These are phyloP conservation scores for Leptonema lineaticorne DNA, from an alignment of 1,140 invertebrate species.

Conservation along the genomic window DNA sequence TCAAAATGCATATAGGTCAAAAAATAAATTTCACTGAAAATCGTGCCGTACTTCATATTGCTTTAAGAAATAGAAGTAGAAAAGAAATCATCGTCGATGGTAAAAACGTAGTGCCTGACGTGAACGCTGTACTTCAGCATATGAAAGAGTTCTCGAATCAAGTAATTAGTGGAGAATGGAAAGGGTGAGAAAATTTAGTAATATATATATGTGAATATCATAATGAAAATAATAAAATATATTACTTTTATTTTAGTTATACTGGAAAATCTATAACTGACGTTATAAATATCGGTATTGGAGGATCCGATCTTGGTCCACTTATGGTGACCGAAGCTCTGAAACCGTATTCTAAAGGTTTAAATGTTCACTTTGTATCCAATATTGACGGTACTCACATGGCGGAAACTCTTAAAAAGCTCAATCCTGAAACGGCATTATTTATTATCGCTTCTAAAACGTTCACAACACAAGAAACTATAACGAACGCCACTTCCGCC, in stretches of 20 bases:
- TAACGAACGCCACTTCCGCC: conserved; percentile 97
- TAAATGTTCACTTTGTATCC: conserved; percentile 95
- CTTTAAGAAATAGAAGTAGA: conserved; percentile 85
- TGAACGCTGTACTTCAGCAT: conserved; percentile 88
- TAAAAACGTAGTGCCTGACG: conserved; percentile 91
- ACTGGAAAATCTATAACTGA: conserved; percentile 95
- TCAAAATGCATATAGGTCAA: conserved; percentile 71
- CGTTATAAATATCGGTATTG: conserved; percentile 99
- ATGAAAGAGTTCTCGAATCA: conserved; percentile 92
- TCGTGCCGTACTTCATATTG: conserved; percentile 92
- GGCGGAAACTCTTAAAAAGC: conserved; percentile 87
- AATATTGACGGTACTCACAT: conserved; percentile 99
- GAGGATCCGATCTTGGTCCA: conserved; percentile 97
- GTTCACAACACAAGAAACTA: conserved; percentile 99
- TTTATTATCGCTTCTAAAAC: conserved; percentile 99
- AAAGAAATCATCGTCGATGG: conserved; percentile 81
- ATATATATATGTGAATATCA: too few species aligned
- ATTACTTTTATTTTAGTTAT: conserved; percentile 61
- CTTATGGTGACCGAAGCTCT: conserved; percentile 99
- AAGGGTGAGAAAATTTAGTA: conserved; percentile 58
- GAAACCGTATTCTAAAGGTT: conserved; percentile 85
- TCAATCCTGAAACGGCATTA: conserved; percentile 90
- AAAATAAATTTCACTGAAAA: conserved; percentile 99
- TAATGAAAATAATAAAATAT: neutral
- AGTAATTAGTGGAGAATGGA: conserved; percentile 67